phyloP scores from a whole-genome alignment of 2,113 vertebrate species.

The Xiphophorus couchianus region DNA sequence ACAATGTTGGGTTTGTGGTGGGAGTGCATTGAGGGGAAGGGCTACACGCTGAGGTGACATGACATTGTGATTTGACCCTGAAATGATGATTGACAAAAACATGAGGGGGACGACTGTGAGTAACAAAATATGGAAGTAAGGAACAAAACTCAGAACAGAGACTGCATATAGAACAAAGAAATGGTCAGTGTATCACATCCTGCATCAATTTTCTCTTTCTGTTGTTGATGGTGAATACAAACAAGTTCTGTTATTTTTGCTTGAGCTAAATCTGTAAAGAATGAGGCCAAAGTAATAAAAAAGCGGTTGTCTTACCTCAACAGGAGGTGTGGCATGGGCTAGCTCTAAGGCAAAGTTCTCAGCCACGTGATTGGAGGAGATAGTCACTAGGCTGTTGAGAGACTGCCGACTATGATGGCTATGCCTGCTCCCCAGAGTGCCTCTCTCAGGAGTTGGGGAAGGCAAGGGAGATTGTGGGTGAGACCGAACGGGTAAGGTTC shows the following conservation, averaged over 20 bases:
- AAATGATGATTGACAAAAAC: slow-evolving; percentile 67
- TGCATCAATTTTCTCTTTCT: background rate
- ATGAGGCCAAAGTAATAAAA: background rate
- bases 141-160: slow-evolving; percentile 44
- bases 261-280: background rate
- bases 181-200: no score
- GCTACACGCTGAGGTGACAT: slow-evolving; percentile 2
- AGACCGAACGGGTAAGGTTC: slow-evolving; percentile 90
- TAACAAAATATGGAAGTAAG: slow-evolving; percentile 41
- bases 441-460: slow-evolving; percentile 90
- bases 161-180: slow-evolving; percentile 8
- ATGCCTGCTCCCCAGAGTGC: slow-evolving; percentile 89
- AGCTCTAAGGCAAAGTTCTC: slow-evolving; percentile 95
- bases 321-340: slow-evolving; percentile 92
- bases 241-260: background rate
- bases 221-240: background rate
- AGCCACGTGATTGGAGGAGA: slow-evolving; percentile 93
- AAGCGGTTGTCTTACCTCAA: slow-evolving; percentile 88
- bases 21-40: background rate
- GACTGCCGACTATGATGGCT: slow-evolving; percentile 97
- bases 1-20: slow-evolving; percentile 51
- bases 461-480: slow-evolving; percentile 90
- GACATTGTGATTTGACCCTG: slow-evolving; percentile 41
- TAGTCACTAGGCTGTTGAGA: slow-evolving; percentile 96
- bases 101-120: slow-evolving; percentile 43